phyloP scores from a whole-genome alignment of 2,113 vertebrate genomes.

The Henicopernis longicauda region DNA sequence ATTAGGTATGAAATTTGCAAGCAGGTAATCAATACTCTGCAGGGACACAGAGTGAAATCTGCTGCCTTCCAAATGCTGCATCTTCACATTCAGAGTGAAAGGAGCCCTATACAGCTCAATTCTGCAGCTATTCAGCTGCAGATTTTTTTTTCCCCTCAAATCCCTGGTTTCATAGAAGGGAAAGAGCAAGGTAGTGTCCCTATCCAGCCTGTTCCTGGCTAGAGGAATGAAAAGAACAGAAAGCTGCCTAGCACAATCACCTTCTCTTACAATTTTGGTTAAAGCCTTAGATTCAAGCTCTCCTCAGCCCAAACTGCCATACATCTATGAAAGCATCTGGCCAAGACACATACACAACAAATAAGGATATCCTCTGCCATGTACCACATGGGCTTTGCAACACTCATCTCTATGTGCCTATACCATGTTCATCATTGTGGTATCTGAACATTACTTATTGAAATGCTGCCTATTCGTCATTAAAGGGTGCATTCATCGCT shows the following conservation, averaged over 20 bases:
- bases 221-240: not conserved
- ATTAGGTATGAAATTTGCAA: not conserved
- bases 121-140: not conserved
- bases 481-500: not conserved
- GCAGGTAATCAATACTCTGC: not conserved
- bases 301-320: not conserved
- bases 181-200: rapidly evolving
- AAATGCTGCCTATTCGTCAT: not conserved
- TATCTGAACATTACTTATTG: not conserved
- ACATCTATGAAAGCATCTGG: not conserved
- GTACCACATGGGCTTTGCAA: not conserved
- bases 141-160: not conserved
- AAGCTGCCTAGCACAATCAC: not conserved
- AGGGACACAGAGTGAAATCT: not conserved
- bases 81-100: not conserved
- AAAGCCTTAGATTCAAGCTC: not conserved
- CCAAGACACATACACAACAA: not conserved
- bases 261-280: not conserved
- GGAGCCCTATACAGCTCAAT: not conserved
- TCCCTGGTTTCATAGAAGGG: not conserved
- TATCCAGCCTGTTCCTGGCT: not conserved
- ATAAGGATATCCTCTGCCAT: not conserved
- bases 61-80: not conserved
- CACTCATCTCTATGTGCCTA: not conserved
- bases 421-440: rapidly evolving